phyloP scores from a whole-genome alignment of 2,113 vertebrate species.

The Empidonax traillii region DNA sequence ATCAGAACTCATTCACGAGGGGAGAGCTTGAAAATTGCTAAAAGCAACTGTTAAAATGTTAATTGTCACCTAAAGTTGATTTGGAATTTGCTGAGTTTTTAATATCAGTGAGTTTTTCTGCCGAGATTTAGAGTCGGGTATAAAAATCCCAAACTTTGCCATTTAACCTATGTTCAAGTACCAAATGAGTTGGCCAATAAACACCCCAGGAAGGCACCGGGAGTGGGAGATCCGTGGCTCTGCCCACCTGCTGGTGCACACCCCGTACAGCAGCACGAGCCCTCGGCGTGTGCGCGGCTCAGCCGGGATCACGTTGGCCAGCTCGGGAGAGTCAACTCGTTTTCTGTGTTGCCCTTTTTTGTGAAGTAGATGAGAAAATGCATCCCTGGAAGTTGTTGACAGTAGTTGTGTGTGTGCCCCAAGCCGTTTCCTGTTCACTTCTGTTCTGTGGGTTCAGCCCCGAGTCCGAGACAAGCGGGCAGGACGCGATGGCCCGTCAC shows the following conservation, averaged over 20 bases:
- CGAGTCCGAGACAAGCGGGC: neutral
- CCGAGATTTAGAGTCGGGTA: constrained; percentile 59
- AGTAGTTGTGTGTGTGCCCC: constrained; percentile 55
- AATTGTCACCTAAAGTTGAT: constrained; percentile 71
- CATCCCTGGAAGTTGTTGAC: constrained; percentile 44
- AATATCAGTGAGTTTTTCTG: constrained; percentile 59
- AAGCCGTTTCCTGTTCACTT: neutral
- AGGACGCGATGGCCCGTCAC: neutral
- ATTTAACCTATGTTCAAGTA: constrained; percentile 62
- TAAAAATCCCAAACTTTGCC: constrained; percentile 57
- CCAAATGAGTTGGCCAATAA: constrained; percentile 31
- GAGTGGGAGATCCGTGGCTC: neutral
- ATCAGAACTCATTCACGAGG: constrained; percentile 61
- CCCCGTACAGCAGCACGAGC: neutral
- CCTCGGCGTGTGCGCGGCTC: neutral
- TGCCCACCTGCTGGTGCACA: neutral
- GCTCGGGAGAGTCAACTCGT: neutral
- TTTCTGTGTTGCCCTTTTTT: constrained; percentile 33
- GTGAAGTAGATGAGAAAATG: constrained; percentile 9
- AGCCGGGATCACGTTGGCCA: neutral
- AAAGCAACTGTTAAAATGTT: constrained; percentile 68
- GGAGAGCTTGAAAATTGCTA: constrained; percentile 61
- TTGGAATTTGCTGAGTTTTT: constrained; percentile 69
- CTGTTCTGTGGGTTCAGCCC: constrained; percentile 30
- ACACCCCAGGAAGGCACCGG: neutral